phyloP scores from a whole-genome alignment of 2,797 vertebrate genomes.

The Anguilla megastoma region DNA sequence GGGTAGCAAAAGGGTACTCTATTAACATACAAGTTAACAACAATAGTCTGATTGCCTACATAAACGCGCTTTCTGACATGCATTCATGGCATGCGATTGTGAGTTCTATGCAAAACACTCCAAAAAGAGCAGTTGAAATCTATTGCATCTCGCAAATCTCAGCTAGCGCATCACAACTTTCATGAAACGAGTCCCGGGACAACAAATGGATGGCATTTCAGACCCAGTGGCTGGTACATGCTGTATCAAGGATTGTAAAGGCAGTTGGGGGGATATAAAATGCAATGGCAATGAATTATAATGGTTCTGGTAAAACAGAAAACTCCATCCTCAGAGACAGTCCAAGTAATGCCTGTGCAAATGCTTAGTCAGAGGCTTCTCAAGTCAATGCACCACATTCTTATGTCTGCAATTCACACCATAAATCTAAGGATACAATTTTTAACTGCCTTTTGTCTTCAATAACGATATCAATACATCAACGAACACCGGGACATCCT shows the following conservation, averaged over 20 bases:
- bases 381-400: constrained; percentile 14
- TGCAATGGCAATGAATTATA: not conserved
- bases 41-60: too few relatives aligned
- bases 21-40: too few relatives aligned
- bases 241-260: not conserved
- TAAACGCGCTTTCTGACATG: too few relatives aligned
- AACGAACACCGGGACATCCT: not conserved
- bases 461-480: constrained; percentile 3
- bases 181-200: not conserved
- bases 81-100: too few relatives aligned
- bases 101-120: too few relatives aligned
- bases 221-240: not conserved
- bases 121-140: too few relatives aligned
- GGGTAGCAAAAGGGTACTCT: too few relatives aligned
- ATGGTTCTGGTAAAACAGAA: not conserved
- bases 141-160: too few relatives aligned
- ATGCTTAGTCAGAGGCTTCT: not conserved
- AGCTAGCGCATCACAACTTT: too few relatives aligned
- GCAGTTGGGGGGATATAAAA: not conserved
- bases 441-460: not conserved
- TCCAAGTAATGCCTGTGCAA: not conserved
- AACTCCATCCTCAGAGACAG: not conserved
- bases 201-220: not conserved
- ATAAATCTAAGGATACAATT: not conserved
- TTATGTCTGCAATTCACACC: not conserved